Conservation (phyloP, 2,797 vertebrate genomes). For the Crenuchus spilurus region DNA sequence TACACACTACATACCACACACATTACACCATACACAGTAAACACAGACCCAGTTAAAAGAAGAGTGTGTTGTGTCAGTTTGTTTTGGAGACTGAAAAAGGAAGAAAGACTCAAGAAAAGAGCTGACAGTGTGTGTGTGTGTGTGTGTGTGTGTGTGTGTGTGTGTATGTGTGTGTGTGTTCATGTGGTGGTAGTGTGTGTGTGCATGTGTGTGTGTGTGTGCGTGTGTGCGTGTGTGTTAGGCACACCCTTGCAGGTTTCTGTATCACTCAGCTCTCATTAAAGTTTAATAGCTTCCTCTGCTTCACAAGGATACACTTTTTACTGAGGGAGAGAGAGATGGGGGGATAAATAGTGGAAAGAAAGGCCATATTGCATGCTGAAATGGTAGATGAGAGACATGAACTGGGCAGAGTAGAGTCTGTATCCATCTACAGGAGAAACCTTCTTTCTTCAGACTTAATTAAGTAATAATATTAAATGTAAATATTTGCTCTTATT, state of each 20-base stretch:
- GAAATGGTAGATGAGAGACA: not conserved
- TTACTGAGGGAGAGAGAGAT: slow-evolving; percentile 66
- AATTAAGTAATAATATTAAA: too few species aligned
- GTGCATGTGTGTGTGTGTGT: slow-evolving; percentile 35
- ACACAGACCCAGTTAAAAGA: not conserved
- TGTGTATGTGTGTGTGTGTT: slow-evolving; percentile 40
- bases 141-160: slow-evolving; percentile 27
- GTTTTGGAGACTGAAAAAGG: slow-evolving; percentile 17
- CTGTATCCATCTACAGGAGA: too few species aligned
- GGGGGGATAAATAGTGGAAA: slow-evolving; percentile 41
- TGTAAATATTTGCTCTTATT: too few species aligned
- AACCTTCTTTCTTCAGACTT: too few species aligned
- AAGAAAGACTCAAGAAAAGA: slow-evolving; percentile 36
- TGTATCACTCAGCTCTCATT: slow-evolving; percentile 84
- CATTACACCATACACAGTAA: not conserved
- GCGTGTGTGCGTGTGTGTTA: slow-evolving; percentile 50
- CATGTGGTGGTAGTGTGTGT: too few species aligned
- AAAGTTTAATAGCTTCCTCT: slow-evolving; percentile 91
- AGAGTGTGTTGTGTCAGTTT: slow-evolving; percentile 1
- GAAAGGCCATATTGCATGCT: not conserved
- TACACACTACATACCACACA: not conserved
- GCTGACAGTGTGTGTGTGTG: slow-evolving; percentile 55
- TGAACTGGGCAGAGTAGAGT: too few species aligned
- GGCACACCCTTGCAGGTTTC: slow-evolving; percentile 84
- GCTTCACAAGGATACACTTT: slow-evolving; percentile 75